phyloP scores from a whole-genome alignment of 2,888 invertebrate species.

The Protonemura montana region DNA sequence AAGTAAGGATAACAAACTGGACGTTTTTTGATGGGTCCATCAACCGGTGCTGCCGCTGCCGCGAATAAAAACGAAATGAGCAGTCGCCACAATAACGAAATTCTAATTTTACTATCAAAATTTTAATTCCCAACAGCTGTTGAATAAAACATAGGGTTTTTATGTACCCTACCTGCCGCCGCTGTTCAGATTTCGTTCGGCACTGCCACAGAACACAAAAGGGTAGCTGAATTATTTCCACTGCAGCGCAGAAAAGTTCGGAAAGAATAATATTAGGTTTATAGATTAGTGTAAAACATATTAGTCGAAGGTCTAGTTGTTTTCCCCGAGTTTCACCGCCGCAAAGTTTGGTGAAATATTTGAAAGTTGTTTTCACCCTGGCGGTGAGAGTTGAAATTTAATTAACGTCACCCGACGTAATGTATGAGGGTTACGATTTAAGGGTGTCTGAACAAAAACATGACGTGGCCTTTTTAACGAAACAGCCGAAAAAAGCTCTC shows the following conservation, averaged over 20 bases:
- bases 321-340: not conserved
- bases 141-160: not conserved
- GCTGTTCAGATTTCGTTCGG: not conserved
- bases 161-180: not conserved
- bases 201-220: not conserved
- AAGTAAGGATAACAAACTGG: not conserved
- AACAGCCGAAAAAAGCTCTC: conserved; percentile 20
- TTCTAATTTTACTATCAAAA: not conserved
- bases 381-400: conserved; percentile 24
- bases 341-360: conserved; percentile 21
- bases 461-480: conserved; percentile 13
- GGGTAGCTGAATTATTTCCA: not conserved
- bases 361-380: conserved; percentile 18
- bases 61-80: not conserved
- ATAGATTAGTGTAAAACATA: conserved; percentile 23
- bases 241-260: not conserved
- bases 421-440: conserved; percentile 34
- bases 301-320: conserved; percentile 3
- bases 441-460: conserved; percentile 31
- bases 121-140: not conserved
- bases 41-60: not conserved
- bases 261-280: conserved; percentile 9
- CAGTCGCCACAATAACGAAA: not conserved
- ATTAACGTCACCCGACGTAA: conserved; percentile 28
- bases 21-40: not conserved